Evolutionary conservation across 2,888 invertebrate genomes (phyloP).

Genomic region (Adelognathus sp.): DNA sequence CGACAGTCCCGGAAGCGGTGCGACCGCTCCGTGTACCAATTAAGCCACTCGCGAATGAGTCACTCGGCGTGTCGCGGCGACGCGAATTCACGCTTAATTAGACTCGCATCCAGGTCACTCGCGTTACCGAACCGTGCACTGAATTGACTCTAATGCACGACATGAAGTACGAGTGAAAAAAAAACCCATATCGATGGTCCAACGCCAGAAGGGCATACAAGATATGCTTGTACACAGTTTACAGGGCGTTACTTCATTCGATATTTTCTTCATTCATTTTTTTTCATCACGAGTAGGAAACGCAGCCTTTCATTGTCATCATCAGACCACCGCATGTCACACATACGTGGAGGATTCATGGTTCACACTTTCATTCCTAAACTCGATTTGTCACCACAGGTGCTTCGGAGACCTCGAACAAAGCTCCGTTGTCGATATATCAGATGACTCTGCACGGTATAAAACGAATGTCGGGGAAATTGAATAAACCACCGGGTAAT

Average conservation of each 20-base stretch:
- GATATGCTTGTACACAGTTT: too few relatives aligned
- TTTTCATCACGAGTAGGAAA: too few relatives aligned
- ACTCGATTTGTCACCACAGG: conserved; percentile 45
- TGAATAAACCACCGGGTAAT: conserved; percentile 27
- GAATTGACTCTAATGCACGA: conserved; percentile 42
- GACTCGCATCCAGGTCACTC: conserved; percentile 49
- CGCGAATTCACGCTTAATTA: conserved; percentile 54
- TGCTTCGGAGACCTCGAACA: conserved; percentile 46
- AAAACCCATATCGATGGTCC: neutral
- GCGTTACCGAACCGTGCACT: conserved; percentile 37
- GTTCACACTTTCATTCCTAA: conserved; percentile 34
- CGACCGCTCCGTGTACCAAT: conserved; percentile 48
- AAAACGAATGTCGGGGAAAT: conserved; percentile 25
- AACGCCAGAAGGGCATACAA: too few relatives aligned
- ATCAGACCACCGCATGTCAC: neutral
- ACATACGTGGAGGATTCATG: too few relatives aligned
- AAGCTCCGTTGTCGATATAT: conserved; percentile 20
- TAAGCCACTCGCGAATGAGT: conserved; percentile 52
- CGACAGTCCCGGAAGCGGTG: conserved; percentile 51
- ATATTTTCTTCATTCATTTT: too few relatives aligned
- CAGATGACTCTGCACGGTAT: neutral
- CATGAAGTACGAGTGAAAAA: neutral
- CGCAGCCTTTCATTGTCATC: neutral
- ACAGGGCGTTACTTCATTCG: too few relatives aligned
- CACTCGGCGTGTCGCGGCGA: neutral